Base-by-base conservation (phyloP, 2,797 vertebrate genomes). In the Tapera naevia region DNA sequence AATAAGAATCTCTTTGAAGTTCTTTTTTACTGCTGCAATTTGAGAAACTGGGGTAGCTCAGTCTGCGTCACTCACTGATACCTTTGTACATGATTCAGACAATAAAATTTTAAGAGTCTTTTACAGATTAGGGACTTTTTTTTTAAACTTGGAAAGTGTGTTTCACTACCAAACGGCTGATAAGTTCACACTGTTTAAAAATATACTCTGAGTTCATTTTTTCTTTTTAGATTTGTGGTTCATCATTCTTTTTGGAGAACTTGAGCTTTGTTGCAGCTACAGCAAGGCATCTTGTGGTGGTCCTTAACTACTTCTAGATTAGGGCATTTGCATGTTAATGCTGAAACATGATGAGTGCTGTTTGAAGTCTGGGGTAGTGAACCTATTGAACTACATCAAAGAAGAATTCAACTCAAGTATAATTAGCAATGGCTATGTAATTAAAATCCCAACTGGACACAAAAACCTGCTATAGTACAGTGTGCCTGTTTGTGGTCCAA, bases 1-100 rank as follows among this genome's bases (percentile, higher is more conserved):
- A 93, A 89, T 28, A 90, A 80, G 61, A 70, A 74, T 58, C 22
- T 39, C 82, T 92, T 88, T 91, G 85, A 89, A 86, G 76, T 72
- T 71, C 33, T 69, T 61, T 72, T 67, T 86, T 69, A 24, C 58
- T 90, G 70, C 71, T 73, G 43, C 78, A 50, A 1, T 67, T 71
- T 64, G 88, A 79, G 82, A 79, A 84, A 86, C n/a, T 72, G 58
- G 62, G 58, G 56, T 91, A 84, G 62, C 43, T 91, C 58, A 79
- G 61, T 23, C 37, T 91, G 62, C 1, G 0, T 93, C 86, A 75
- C 32, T 81, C 35, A 3, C 12, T 3, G 41, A 6, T 78, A 32
- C 39, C 48, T 90, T 72, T 86, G 17, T 51, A 6, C 37, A 17
- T 17, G 18, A 67, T 61, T 80, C 66, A 73, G 46, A 75, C 46